phyloP scores from a whole-genome alignment of 2,797 vertebrate genomes.

The Eutrigla gurnardus region DNA sequence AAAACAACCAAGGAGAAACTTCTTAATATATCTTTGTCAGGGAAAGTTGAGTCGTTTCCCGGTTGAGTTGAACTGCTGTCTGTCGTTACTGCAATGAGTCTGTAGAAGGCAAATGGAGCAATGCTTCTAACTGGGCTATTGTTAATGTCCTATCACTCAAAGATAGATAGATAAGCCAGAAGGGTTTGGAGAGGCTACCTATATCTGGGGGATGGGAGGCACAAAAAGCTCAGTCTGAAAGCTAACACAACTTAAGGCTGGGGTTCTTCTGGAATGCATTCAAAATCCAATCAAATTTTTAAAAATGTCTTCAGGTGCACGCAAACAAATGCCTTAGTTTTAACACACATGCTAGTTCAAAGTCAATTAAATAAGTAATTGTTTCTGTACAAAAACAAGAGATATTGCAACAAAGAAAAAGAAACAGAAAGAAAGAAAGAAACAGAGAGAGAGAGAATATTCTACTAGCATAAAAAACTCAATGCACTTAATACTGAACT shows the following conservation, averaged over 20 bases:
- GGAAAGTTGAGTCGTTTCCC: neutral
- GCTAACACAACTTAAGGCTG: neutral
- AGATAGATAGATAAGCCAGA: constrained; percentile 27
- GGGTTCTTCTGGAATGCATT: constrained; percentile 25
- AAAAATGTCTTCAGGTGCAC: neutral
- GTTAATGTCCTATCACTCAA: constrained; percentile 26
- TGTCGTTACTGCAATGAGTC: neutral
- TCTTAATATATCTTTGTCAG: neutral
- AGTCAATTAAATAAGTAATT: neutral
- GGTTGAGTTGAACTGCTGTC: neutral
- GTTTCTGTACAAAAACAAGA: constrained; percentile 1
- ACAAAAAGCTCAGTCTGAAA: constrained; percentile 13
- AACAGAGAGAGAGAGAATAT: neutral
- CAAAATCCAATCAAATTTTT: constrained; percentile 1
- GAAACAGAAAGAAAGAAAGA: neutral
- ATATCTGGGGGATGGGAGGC: constrained; percentile 27
- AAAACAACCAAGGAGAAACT: neutral
- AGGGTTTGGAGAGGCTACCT: constrained; percentile 20
- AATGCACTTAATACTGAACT: constrained; percentile 26
- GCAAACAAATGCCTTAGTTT: neutral
- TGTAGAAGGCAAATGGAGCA: neutral
- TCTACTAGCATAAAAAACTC: too few species aligned
- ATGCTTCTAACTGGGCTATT: constrained; percentile 4
- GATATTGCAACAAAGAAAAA: neutral
- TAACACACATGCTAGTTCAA: neutral